Conservation (phyloP, 2,888 invertebrate species). For the Ochropacha duplaris region DNA sequence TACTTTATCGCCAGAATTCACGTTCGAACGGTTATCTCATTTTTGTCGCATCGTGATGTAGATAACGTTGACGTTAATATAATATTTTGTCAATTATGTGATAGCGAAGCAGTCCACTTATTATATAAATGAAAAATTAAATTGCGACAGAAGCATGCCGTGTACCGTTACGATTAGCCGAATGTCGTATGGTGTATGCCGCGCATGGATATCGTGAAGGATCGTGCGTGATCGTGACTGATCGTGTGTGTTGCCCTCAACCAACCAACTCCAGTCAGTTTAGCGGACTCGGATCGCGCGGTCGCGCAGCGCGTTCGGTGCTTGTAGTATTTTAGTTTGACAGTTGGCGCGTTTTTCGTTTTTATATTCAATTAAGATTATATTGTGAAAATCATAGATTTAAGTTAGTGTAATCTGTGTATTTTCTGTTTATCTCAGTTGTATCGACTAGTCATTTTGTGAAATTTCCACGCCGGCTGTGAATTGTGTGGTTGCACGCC, state of each 20-base stretch:
- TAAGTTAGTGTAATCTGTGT: constrained; percentile 81
- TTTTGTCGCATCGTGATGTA: constrained; percentile 77
- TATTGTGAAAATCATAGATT: constrained; percentile 79
- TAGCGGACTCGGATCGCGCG: constrained; percentile 79
- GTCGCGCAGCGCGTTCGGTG: constrained; percentile 76
- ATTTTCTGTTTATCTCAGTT: constrained; percentile 73
- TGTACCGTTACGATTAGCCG: constrained; percentile 48
- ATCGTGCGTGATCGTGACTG: constrained; percentile 34
- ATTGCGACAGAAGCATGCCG: constrained; percentile 62
- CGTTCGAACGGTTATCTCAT: constrained; percentile 67
- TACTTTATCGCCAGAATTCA: constrained; percentile 64
- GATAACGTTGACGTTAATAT: constrained; percentile 67
- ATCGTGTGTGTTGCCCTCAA: constrained; percentile 48
- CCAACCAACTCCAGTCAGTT: constrained; percentile 60
- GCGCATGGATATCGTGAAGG: constrained; percentile 41
- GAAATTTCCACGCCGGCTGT: constrained; percentile 74
- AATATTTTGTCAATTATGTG: constrained; percentile 74
- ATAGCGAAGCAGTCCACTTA: constrained; percentile 64
- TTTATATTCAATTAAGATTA: constrained; percentile 62
- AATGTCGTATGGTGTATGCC: constrained; percentile 51
- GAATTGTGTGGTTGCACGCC: constrained; percentile 74
- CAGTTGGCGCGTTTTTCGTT: constrained; percentile 82
- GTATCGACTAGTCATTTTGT: constrained; percentile 74
- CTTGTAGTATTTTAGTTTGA: constrained; percentile 83
- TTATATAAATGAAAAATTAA: constrained; percentile 72